Base-by-base conservation (phyloP, 2,888 invertebrate genomes). In the Cheilosia vernalis region DNA sequence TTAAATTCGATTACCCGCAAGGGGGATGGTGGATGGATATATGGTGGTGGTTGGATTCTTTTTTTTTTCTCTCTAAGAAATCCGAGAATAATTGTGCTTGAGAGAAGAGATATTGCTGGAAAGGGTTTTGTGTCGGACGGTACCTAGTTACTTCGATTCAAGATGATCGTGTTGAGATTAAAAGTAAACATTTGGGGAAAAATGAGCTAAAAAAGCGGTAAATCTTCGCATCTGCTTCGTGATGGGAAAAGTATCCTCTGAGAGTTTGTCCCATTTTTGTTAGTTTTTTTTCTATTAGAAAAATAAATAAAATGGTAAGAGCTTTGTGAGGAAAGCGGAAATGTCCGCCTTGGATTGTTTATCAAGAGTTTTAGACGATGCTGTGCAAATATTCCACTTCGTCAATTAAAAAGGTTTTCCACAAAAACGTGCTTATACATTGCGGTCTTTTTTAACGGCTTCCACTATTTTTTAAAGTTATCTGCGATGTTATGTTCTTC, bases 141-240 rank as follows among this genome's bases (percentile, higher is more conserved):
- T 37, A 30, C 30, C 2, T 30, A 37, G 37, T 13, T 44, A 21
- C 42, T 37, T 30, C 53, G 67, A 74, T 72, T 66, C 76, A 72
- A 76, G 63, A 85, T 67, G 85, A 85, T 85, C 67, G 76, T 85
- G 85, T 27, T 55, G 40, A 72, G 81, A 85, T 85, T 67, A 81
- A 66, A 67, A 66, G 56, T 63, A 70, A 63, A 70, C 66, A 76
- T 53, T 76, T 80, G 44, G 27, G 49, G 42, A 69, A 47, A 56
- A 67, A 58, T 44, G 44, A 69, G 21, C 10, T 13, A 13, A 37
- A 37, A 37, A 37, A 37, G 37, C 37, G 37, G 37, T 4, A 37
- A 37, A 37, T 13, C 5, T 13, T 19, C 42, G 60, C 83, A 83
- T 78, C 83, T 83, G 78, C 70, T 69, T 19, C 17, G 15, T 40